Evolutionary conservation across 2,113 vertebrate species (phyloP).

Genomic region (Mobula birostris): DNA sequence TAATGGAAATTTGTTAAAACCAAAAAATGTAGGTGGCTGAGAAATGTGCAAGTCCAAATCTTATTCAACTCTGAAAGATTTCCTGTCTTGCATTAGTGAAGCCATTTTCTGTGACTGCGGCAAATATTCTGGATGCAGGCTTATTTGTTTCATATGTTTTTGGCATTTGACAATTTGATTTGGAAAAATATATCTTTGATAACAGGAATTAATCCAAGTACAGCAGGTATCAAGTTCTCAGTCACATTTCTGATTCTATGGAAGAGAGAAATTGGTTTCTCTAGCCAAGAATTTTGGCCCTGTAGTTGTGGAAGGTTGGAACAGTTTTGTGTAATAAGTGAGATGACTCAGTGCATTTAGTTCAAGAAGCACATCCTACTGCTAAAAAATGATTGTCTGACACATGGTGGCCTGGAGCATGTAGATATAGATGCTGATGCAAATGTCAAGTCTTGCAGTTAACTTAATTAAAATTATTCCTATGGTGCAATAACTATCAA

Average conservation of each 20-base stretch:
- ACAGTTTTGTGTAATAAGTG: not conserved
- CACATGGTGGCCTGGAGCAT: not conserved
- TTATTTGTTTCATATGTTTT: too few relatives aligned
- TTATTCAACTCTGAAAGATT: not conserved
- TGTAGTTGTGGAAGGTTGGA: not conserved
- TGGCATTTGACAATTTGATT: slow-evolving; percentile 4
- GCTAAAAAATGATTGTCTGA: not conserved
- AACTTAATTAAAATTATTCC: slow-evolving; percentile 4
- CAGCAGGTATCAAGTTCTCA: not conserved
- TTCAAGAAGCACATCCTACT: not conserved
- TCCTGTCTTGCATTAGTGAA: not conserved
- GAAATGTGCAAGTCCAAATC: not conserved
- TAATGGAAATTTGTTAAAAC: not conserved
- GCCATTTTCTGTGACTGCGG: not conserved
- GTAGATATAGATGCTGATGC: not conserved
- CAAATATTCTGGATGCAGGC: not conserved
- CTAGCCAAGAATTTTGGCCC: not conserved
- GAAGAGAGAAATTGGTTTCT: slow-evolving; percentile 17
- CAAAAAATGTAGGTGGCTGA: not conserved
- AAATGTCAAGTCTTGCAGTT: not conserved
- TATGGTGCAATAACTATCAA: not conserved
- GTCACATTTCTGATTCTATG: not conserved
- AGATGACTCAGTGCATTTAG: slow-evolving; percentile 5
- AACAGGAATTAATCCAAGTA: not conserved
- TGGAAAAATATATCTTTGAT: slow-evolving; percentile 7